phyloP scores from a whole-genome alignment of 2,888 invertebrate species.

The Hedya salicella region DNA sequence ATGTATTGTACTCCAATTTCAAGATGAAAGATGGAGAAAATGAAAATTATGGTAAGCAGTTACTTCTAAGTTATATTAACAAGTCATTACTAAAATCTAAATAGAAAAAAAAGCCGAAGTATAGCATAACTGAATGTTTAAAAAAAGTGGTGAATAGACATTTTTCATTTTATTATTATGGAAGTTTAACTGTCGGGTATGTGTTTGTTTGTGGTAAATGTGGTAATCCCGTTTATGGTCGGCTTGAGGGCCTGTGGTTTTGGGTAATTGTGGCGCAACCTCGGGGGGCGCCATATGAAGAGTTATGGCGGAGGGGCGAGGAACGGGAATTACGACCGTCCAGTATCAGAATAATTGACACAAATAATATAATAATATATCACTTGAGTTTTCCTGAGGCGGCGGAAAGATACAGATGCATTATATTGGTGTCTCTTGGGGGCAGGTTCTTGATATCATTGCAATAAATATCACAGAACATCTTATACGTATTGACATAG shows the following conservation, averaged over 20 bases:
- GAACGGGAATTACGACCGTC: slow-evolving; percentile 8
- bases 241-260: slow-evolving; percentile 22
- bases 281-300: slow-evolving; percentile 16
- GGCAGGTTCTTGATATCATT: background rate
- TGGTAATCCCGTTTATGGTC: slow-evolving; percentile 29
- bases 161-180: background rate
- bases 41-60: too few species aligned
- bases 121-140: too few species aligned
- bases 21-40: too few species aligned
- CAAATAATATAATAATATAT: slow-evolving; percentile 8
- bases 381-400: background rate
- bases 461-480: too few species aligned
- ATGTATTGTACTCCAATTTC: too few species aligned
- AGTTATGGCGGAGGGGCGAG: slow-evolving; percentile 21
- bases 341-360: slow-evolving; percentile 26
- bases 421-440: background rate
- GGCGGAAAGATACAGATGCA: background rate
- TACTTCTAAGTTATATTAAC: too few species aligned
- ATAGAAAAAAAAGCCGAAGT: too few species aligned
- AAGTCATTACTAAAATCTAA: too few species aligned
- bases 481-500: too few species aligned
- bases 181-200: background rate
- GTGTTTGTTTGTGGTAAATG: slow-evolving; percentile 39
- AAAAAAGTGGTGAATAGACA: too few species aligned
- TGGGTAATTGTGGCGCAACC: slow-evolving; percentile 20